A percentile compares a stretch with the other conserved stretches of the same genome.
Conservation (phyloP, 2,113 vertebrate genomes). For the Datnioides undecimradiatus region DNA sequence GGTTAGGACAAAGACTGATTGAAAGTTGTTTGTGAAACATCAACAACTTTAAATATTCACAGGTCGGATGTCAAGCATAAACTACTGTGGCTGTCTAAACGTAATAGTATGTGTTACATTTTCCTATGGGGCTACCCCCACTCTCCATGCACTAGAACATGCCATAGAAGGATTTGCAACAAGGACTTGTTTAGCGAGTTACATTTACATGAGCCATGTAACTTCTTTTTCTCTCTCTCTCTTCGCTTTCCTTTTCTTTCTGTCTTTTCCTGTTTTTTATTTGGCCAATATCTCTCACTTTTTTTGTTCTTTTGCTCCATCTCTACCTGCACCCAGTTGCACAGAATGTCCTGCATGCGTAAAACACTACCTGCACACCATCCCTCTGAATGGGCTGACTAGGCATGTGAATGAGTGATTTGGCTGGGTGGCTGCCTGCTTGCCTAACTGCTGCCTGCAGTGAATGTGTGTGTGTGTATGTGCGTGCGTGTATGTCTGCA, state of each 20-base stretch:
- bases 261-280: slow-evolving; percentile 9
- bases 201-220: slow-evolving; percentile 1
- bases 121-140: not conserved
- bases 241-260: not conserved
- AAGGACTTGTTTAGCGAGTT: slow-evolving; percentile 11
- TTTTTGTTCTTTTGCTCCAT: slow-evolving; percentile 21
- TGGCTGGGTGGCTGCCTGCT: slow-evolving; percentile 65
- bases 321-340: slow-evolving; percentile 25
- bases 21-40: not conserved
- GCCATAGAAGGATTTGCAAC: slow-evolving; percentile 31
- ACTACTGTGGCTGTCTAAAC: not conserved
- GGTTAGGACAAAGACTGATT: not conserved
- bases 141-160: slow-evolving; percentile 7
- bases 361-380: slow-evolving; percentile 63
- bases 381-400: slow-evolving; percentile 68
- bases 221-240: not conserved
- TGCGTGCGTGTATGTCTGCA: not conserved
- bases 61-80: not conserved
- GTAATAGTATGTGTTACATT: slow-evolving; percentile 7
- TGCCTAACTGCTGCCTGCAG: slow-evolving; percentile 55
- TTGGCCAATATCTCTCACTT: slow-evolving; percentile 18
- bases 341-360: slow-evolving; percentile 39
- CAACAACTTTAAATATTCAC: not conserved
- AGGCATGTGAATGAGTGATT: slow-evolving; percentile 76
- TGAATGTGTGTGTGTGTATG: slow-evolving; percentile 25